Percentiles rank a stretch among this genome's conserved stretches.
Evolutionary conservation across 2,797 vertebrate species (phyloP).

Genomic region (Myotis findleyi): DNA sequence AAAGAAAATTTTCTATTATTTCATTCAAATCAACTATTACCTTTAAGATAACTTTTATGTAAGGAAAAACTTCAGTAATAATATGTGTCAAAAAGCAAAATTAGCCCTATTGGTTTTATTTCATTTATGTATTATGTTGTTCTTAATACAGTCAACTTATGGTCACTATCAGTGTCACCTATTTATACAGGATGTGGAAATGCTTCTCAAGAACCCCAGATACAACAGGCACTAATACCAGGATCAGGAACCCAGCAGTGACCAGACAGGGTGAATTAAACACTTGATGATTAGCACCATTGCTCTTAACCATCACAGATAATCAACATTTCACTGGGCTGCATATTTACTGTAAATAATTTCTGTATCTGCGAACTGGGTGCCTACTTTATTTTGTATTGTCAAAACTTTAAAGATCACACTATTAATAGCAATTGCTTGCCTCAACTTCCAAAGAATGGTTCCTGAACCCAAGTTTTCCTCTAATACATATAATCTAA

Average conservation of each 20-base stretch:
- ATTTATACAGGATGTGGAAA: neutral
- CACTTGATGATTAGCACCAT: neutral
- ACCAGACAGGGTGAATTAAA: neutral
- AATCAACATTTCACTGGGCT: neutral
- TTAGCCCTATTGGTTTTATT: neutral
- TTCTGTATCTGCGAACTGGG: neutral
- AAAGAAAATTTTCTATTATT: constrained; percentile 20
- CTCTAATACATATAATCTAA: neutral
- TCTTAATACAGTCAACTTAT: neutral
- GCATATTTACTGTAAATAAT: neutral
- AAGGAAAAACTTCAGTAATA: neutral
- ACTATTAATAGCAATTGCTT: neutral
- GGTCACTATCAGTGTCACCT: neutral
- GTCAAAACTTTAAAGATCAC: neutral
- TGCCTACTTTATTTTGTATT: neutral
- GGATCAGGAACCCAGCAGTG: neutral
- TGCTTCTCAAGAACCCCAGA: neutral
- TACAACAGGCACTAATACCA: neutral
- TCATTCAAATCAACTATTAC: constrained; percentile 37
- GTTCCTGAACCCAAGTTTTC: neutral
- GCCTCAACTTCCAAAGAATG: neutral
- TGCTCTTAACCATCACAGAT: neutral
- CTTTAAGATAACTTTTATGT: neutral
- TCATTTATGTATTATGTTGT: neutral
- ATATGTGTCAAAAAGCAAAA: constrained; percentile 47